A percentile compares a stretch with the other conserved stretches of the same genome.
Conservation (phyloP, 1,140 invertebrate species). For the Chelonus insularis region DNA sequence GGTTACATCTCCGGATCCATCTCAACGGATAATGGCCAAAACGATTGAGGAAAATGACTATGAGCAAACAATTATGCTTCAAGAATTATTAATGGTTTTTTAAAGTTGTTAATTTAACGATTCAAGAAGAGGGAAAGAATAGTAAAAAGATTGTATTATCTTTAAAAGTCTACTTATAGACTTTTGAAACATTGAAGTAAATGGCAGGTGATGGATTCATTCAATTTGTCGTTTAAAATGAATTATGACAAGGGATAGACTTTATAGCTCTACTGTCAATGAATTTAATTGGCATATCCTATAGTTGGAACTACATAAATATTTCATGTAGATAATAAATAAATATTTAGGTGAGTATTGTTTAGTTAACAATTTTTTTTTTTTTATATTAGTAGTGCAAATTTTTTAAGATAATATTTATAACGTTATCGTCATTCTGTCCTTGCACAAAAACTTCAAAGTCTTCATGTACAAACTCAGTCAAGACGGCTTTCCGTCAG, state of each 20-base stretch:
- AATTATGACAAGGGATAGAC: neutral
- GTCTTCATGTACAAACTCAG: slow-evolving; percentile 2
- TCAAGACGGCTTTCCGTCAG: slow-evolving; percentile 3
- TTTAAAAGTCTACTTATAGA: neutral
- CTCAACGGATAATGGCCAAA: neutral
- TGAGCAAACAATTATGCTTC: too few relatives aligned
- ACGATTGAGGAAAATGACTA: too few relatives aligned
- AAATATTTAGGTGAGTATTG: neutral
- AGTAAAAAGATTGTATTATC: neutral
- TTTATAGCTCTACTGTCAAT: neutral
- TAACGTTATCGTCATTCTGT: neutral
- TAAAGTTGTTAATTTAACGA: too few relatives aligned
- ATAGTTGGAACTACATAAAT: too few relatives aligned
- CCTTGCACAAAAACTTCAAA: slow-evolving; percentile 5
- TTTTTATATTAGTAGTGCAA: neutral
- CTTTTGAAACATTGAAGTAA: neutral
- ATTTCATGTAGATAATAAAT: neutral
- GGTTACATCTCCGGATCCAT: neutral
- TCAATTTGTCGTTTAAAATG: slow-evolving; percentile 4
- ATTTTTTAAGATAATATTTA: too few relatives aligned
- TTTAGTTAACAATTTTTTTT: neutral
- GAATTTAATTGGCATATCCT: neutral
- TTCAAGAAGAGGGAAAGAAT: too few relatives aligned
- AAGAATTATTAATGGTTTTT: too few relatives aligned
- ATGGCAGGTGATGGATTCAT: neutral